A percentile compares a stretch with the other conserved stretches of the same genome.
These are phyloP conservation scores for Ceramica pisi DNA, from an alignment of 2,888 invertebrate genomes.

Conservation along the genomic window DNA sequence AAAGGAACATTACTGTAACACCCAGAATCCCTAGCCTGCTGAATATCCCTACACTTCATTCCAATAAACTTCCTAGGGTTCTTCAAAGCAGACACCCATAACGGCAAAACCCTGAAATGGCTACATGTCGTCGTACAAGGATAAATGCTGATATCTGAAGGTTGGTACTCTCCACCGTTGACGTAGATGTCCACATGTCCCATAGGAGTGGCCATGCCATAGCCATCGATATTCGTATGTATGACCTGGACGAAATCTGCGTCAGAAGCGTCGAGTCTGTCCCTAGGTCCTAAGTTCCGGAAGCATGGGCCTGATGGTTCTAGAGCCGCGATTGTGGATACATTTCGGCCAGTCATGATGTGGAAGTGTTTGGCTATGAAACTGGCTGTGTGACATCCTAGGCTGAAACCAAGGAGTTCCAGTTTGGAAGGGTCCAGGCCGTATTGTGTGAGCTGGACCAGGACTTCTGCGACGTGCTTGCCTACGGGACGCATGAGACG, in stretches of 20 bases:
- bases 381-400: slow-evolving; percentile 85
- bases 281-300: slow-evolving; percentile 73
- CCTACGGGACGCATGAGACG: slow-evolving; percentile 89
- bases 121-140: slow-evolving; percentile 85
- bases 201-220: slow-evolving; percentile 85
- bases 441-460: slow-evolving; percentile 76
- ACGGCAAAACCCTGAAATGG: slow-evolving; percentile 80
- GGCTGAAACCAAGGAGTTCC: slow-evolving; percentile 85
- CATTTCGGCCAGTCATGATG: slow-evolving; percentile 78
- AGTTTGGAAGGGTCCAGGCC: slow-evolving; percentile 81
- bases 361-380: slow-evolving; percentile 84
- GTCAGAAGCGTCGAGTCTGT: slow-evolving; percentile 79
- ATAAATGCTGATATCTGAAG: slow-evolving; percentile 79
- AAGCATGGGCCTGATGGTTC: slow-evolving; percentile 88
- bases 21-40: slow-evolving; percentile 81
- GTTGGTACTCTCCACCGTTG: slow-evolving; percentile 87
- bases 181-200: slow-evolving; percentile 86
- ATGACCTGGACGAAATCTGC: slow-evolving; percentile 86
- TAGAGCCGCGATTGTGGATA: slow-evolving; percentile 83
- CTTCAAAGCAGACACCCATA: slow-evolving; percentile 82
- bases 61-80: slow-evolving; percentile 82
- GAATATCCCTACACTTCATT: slow-evolving; percentile 80
- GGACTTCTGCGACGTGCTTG: slow-evolving; percentile 83
- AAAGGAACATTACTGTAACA: slow-evolving; percentile 78
- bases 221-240: slow-evolving; percentile 88